These are phyloP conservation scores for Stichopus horrens DNA, from an alignment of 53 echinoderm and acorn worm species.

Conservation along the genomic window DNA sequence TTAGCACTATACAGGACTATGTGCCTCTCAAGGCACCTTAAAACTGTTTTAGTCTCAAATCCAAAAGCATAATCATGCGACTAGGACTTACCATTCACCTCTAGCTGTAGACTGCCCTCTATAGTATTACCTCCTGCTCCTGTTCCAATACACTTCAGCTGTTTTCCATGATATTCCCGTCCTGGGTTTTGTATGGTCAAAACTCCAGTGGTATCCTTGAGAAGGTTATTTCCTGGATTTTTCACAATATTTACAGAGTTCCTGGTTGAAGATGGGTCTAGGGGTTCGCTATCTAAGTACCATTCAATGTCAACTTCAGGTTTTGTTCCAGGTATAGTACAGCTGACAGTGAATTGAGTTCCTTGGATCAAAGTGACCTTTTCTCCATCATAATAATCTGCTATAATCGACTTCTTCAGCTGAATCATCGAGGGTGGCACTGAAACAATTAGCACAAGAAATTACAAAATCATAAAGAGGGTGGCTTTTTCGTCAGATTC, in stretches of 20 bases:
- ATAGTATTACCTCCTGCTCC: slow-evolving; percentile 14
- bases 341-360: slow-evolving; percentile 17
- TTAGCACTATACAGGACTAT: no score
- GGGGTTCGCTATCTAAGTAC: background rate
- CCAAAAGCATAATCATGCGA: no score
- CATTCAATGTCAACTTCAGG: slow-evolving; percentile 3
- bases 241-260: background rate
- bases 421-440: slow-evolving; percentile 32
- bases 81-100: slow-evolving; percentile 27
- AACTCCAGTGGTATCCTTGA: slow-evolving; percentile 28
- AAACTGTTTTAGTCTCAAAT: no score
- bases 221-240: slow-evolving; percentile 13
- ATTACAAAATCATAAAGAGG: background rate
- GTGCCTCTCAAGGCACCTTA: no score
- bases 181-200: background rate
- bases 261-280: background rate
- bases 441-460: background rate
- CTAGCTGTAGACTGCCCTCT: background rate
- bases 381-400: slow-evolving; percentile 28
- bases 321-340: slow-evolving; percentile 20
- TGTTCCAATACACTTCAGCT: slow-evolving; percentile 22
- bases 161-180: slow-evolving; percentile 31
- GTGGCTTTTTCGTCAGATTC: no score
- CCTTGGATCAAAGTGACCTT: slow-evolving; percentile 23
- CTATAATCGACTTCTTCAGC: slow-evolving; percentile 40